Conservation (phyloP, 1,140 invertebrate genomes). For the Lasioglossum albipes region DNA sequence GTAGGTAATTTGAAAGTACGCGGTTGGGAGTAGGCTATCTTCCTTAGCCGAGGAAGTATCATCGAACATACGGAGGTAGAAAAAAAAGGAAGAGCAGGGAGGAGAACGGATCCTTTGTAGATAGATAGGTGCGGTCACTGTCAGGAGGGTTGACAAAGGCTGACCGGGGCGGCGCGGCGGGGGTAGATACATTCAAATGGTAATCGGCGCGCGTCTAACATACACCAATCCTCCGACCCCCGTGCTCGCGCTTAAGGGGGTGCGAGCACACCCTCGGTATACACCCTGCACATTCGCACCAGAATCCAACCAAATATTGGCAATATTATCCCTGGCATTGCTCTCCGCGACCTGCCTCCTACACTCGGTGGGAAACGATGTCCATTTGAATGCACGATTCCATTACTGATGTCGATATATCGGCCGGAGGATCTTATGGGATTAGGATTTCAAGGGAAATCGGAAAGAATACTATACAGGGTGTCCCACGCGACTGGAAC, state of each 20-base stretch:
- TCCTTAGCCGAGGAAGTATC: not conserved
- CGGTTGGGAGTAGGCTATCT: slow-evolving; percentile 1
- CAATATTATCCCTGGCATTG: slow-evolving; percentile 77
- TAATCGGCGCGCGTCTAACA: slow-evolving; percentile 76
- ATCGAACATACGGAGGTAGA: slow-evolving; percentile 37
- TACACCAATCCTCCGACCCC: slow-evolving; percentile 64
- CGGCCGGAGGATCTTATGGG: slow-evolving; percentile 57
- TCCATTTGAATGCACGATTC: slow-evolving; percentile 66
- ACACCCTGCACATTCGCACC: slow-evolving; percentile 62
- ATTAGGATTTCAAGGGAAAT: slow-evolving; percentile 57
- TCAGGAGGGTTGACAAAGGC: slow-evolving; percentile 73
- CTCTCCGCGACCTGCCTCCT: slow-evolving; percentile 67
- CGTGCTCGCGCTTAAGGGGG: slow-evolving; percentile 35
- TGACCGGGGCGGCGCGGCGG: slow-evolving; percentile 58
- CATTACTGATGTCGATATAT: slow-evolving; percentile 60
- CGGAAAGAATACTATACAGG: slow-evolving; percentile 19
- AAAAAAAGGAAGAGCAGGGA: slow-evolving; percentile 20
- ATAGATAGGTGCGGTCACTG: slow-evolving; percentile 65
- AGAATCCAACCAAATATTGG: slow-evolving; percentile 81
- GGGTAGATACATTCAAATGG: slow-evolving; percentile 76
- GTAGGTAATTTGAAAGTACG: too few relatives aligned
- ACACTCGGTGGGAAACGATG: slow-evolving; percentile 64
- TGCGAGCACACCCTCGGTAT: slow-evolving; percentile 49
- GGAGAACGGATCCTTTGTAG: slow-evolving; percentile 39
- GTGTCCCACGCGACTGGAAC: too few relatives aligned